Evolutionary conservation across 2,113 vertebrate genomes (phyloP).

Genomic region (Lasiurus borealis): DNA sequence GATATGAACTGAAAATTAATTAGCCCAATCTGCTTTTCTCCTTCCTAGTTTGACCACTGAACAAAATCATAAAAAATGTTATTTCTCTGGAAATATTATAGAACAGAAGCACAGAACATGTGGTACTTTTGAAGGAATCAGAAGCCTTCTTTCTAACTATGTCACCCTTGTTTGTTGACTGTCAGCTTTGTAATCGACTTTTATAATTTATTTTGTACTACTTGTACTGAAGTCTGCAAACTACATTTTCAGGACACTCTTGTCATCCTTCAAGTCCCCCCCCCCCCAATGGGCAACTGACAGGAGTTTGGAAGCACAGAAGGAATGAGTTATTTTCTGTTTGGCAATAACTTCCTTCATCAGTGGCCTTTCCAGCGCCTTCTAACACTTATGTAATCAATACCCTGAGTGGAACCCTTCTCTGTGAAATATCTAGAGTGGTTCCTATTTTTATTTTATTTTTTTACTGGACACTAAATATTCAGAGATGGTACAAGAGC

Average conservation of each 20-base stretch:
- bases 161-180: not conserved
- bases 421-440: not conserved
- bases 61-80: not conserved
- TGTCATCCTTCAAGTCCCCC: not conserved
- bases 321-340: not conserved
- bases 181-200: not conserved
- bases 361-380: not conserved
- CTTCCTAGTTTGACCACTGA: not conserved
- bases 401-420: not conserved
- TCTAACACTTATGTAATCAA: not conserved
- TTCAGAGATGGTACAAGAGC: not conserved
- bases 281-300: not conserved
- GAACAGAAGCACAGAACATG: not conserved
- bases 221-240: not conserved
- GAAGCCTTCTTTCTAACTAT: not conserved
- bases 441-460: conserved; percentile 5
- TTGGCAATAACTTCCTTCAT: not conserved
- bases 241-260: not conserved
- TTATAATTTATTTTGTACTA: not conserved
- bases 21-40: not conserved
- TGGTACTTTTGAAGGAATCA: not conserved
- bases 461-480: not conserved
- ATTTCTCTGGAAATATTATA: not conserved
- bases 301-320: not conserved
- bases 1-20: not conserved